Base-by-base conservation (phyloP, 1,140 invertebrate genomes). In the Drosophila nebulosa region DNA sequence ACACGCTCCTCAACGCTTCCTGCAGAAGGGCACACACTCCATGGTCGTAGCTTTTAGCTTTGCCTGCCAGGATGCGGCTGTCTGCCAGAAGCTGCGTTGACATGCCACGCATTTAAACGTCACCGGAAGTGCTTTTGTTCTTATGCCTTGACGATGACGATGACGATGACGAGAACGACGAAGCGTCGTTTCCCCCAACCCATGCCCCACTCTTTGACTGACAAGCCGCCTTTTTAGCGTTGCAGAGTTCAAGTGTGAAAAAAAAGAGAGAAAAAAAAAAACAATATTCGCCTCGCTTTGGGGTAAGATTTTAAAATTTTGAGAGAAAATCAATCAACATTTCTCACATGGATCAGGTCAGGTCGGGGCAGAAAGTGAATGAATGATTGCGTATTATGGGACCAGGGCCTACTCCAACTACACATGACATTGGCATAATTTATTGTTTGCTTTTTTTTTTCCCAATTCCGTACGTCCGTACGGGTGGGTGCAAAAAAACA, bases 31-130 rank as follows among this genome's bases (percentile, higher is more conserved):
- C 60, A 64, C 60, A 64, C 35, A 60, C 57, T 60, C 39, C 57
- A 27, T 24, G 10, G 35, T 32, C 35, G 9, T 10, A 35, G 27
- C 30, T 58, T 35, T 39, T 58, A 58, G 35, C 27, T 39, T 24
- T 6, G 71, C 61, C 55, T 55, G 64, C 78, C 81, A 85, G 81
- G 81, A 86, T 86, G 83, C 81, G 64, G 81, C 78, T 85, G 81
- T 86, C 81, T 86, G 78, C 78, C 70, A 77, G 70, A 26, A 74
- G 78, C 81, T 86, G 63, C 62, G 66, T 75, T 81, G 83, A 88
- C 83, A 88, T 88, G 83, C 78, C 69, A 88, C 83, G 83, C 83
- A 88, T 88, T 88, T 88, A 88, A 88, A 78, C 79, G 75, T 88
- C 83, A 88, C 78, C 83, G 83, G 83, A 88, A 88, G 76, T 79